Evolutionary conservation across 2,888 invertebrate genomes (phyloP).

Genomic region (Rhodophaea formosa): DNA sequence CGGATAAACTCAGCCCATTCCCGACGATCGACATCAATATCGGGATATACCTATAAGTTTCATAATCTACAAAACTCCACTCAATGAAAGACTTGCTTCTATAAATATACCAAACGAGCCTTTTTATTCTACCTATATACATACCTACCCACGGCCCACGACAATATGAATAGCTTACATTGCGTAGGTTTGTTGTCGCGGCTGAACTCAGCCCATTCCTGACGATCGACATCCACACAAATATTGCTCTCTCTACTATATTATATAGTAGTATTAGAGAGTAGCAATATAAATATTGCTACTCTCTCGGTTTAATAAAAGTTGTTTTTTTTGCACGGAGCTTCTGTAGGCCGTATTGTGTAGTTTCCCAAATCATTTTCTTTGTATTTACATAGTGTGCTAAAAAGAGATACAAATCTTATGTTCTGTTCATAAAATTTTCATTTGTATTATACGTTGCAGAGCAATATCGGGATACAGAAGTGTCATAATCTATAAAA

Average conservation of each 20-base stretch:
- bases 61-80: too few relatives aligned
- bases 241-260: conserved; percentile 8
- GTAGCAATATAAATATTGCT: too few relatives aligned
- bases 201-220: conserved; percentile 1
- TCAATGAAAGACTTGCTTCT: too few relatives aligned
- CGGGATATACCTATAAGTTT: too few relatives aligned
- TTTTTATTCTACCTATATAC: background rate
- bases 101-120: background rate
- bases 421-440: too few relatives aligned
- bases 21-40: conserved; percentile 4
- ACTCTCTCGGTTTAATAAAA: conserved; percentile 15
- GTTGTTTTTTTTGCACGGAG: conserved; percentile 1
- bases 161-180: background rate
- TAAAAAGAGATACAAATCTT: background rate
- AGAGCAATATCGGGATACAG: too few relatives aligned
- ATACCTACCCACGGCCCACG: background rate
- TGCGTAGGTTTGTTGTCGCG: background rate
- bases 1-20: background rate
- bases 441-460: too few relatives aligned
- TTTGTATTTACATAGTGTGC: background rate
- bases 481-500: too few relatives aligned
- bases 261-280: too few relatives aligned
- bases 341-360: background rate
- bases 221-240: conserved; percentile 1
- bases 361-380: too few relatives aligned